Base-by-base conservation (phyloP, 2,888 invertebrate species). In the Acrocyrtus sp. region DNA sequence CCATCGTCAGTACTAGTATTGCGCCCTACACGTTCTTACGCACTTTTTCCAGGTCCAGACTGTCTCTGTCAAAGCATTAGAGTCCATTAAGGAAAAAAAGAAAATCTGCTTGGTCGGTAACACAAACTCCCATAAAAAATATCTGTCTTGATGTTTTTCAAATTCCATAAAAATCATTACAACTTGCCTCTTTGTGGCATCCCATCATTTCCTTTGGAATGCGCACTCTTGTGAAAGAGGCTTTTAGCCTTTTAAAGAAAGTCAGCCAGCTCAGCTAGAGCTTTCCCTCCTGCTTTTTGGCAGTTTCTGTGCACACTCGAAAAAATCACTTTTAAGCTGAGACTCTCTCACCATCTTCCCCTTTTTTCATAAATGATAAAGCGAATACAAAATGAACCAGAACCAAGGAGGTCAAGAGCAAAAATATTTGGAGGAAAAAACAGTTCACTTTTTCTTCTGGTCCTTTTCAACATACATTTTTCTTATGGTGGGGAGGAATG, bases 321-420 rank as follows among this genome's bases (percentile, higher is more conserved):
- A 22, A 24, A 51, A 51, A 57, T 10, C 22, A 34, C 60, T 47
- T 60, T 27, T 29, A 48, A 29, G 12, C n/a, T 8, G 3, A 4
- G 29, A 29, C 4, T 15, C 19, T 5, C 10, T 4, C 15, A 19
- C 2, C n/a, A 53, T 10, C n/a, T 17, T n/a, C 24, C 8, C 24
- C 24, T 15, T 39, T 15, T 22, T 26, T 48, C 22, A 41, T 62
- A 12, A 22, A 26, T 29, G 51, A 41, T 50, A 48, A 50, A 50
- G 19, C 8, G 50, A 54, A 69, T 60, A 54, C 60, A 62, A 61
- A 69, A 69, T 69, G 69, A 69, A 56, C 69, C 69, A 69, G 61
- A 62, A 69, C 69, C 26, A 69, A 62, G 54, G 69, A 69, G 69
- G 69, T 69, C 69, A 69, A 56, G 54, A 69, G 24, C 69, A 69